A percentile compares a stretch with the other conserved stretches of the same genome.
These are phyloP conservation scores for Ahaetulla prasina DNA, from an alignment of 2,113 vertebrate genomes.

Conservation along the genomic window DNA sequence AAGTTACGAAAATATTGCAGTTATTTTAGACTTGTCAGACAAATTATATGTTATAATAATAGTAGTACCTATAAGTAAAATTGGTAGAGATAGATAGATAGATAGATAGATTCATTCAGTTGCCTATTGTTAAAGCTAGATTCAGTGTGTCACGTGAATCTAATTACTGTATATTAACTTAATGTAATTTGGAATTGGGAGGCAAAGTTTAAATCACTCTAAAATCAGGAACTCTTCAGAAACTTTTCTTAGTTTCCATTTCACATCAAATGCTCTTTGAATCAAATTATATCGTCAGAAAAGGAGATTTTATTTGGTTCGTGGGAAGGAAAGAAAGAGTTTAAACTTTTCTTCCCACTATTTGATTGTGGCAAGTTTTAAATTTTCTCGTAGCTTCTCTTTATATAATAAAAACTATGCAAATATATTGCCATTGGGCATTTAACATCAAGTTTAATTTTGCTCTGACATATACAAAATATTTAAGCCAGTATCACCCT, in stretches of 20 bases:
- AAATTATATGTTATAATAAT: background rate
- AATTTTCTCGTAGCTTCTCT: background rate
- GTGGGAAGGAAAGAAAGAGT: background rate
- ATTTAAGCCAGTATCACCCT: background rate
- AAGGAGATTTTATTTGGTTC: background rate
- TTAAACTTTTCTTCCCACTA: background rate
- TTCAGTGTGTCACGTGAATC: background rate
- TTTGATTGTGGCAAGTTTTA: background rate
- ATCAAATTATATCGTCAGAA: background rate
- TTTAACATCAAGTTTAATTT: background rate
- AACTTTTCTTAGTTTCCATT: background rate
- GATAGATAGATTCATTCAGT: too few species aligned
- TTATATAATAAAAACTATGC: background rate
- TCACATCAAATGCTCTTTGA: background rate
- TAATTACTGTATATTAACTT: background rate
- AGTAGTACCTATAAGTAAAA: background rate
- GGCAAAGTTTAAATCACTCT: background rate
- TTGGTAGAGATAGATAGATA: too few species aligned
- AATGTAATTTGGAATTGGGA: background rate
- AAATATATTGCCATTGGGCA: background rate
- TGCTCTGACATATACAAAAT: background rate
- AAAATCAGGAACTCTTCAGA: background rate
- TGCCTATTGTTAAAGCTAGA: background rate
- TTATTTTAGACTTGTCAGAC: background rate
- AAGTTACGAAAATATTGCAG: background rate